Evolutionary conservation across 30 jellyfish, hydroid and myxozoan genomes (phyloP).

Genomic region (Rhopilema esculentum): DNA sequence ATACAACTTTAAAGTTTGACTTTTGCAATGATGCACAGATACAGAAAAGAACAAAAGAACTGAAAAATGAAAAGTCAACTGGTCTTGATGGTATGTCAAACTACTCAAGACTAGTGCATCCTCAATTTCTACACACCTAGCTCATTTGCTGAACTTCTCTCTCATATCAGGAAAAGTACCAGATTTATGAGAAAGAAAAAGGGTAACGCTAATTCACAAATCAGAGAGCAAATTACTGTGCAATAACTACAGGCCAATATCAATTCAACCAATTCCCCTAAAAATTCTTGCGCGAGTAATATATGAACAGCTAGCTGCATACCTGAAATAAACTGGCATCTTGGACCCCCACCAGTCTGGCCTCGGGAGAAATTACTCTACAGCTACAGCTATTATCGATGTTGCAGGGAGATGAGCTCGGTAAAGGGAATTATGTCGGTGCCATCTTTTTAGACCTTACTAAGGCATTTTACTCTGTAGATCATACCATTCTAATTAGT

Average conservation of each 20-base stretch:
- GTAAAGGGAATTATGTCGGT: conserved; percentile 33
- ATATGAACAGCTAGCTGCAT: background rate
- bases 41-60: conserved; percentile 19
- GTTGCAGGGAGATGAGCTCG: conserved; percentile 47
- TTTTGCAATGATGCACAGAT: conserved; percentile 18
- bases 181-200: conserved; percentile 42
- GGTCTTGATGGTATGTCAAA: conserved; percentile 62
- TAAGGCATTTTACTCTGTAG: conserved; percentile 35
- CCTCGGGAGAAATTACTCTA: conserved; percentile 32
- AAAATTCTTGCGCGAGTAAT: conserved; percentile 16
- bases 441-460: conserved; percentile 34
- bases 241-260: conserved; percentile 27
- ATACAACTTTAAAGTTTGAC: conserved; percentile 34
- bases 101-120: conserved; percentile 38
- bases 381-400: conserved; percentile 35
- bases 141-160: conserved; percentile 56
- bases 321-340: conserved; percentile 5
- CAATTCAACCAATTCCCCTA: conserved; percentile 40
- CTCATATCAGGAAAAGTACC: conserved; percentile 60
- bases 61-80: conserved; percentile 38
- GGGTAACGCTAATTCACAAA: conserved; percentile 61
- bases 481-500: conserved; percentile 15
- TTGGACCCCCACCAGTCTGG: conserved; percentile 46
- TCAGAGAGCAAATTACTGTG: conserved; percentile 62
- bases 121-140: conserved; percentile 31